phyloP scores from a whole-genome alignment of 2,113 vertebrate genomes.

The Murina feae region DNA sequence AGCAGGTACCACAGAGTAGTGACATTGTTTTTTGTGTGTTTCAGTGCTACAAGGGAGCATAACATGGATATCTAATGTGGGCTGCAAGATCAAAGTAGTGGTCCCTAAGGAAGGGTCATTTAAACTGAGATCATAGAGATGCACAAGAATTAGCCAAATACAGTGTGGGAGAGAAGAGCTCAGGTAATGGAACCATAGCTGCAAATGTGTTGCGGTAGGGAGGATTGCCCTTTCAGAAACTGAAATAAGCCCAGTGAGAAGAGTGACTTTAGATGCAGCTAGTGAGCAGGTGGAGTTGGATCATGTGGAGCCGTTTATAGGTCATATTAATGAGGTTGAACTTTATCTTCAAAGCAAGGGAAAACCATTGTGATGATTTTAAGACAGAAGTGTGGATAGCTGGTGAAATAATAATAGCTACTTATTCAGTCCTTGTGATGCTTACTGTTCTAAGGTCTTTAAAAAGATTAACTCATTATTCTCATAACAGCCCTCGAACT shows the following conservation, averaged over 20 bases:
- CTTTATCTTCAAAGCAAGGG: not conserved
- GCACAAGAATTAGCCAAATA: not conserved
- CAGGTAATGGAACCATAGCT: not conserved
- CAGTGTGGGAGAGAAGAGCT: not conserved
- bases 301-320: not conserved
- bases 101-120: not conserved
- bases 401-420: not conserved
- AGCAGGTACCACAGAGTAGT: not conserved
- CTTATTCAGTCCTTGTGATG: slow-evolving; percentile 23
- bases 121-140: not conserved
- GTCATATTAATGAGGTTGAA: not conserved
- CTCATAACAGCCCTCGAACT: not conserved
- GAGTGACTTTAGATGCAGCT: not conserved
- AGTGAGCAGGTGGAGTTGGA: not conserved
- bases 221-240: not conserved
- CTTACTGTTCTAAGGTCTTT: slow-evolving; percentile 2
- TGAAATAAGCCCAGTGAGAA: not conserved
- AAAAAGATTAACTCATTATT: slow-evolving; percentile 17
- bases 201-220: not conserved
- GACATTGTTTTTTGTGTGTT: not conserved
- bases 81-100: not conserved
- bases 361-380: not conserved
- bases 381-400: not conserved
- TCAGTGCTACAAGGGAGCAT: not conserved
- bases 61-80: not conserved